Base-by-base conservation (phyloP, 2,113 vertebrate genomes). In the Otocyon megalotis region DNA sequence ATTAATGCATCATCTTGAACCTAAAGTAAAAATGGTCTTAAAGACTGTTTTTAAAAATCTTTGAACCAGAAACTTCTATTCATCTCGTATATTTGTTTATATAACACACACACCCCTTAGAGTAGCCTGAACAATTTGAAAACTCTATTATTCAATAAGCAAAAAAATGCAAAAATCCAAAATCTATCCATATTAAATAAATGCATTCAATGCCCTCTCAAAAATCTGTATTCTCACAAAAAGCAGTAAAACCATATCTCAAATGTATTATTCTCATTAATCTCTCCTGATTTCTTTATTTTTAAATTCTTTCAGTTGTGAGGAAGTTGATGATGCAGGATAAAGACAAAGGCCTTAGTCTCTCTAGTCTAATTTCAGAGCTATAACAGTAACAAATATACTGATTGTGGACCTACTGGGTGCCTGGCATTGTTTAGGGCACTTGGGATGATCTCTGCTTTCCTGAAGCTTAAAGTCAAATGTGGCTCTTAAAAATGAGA, bases 11-110 rank as follows among this genome's bases (percentile, higher is more conserved):
- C 37, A 87, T 74, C 32, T 92, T 83, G 85, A 96, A 89, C 65
- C 1, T 58, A 37, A 90, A 88, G 20, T 89, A 91, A 92, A 95
- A 83, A n/a, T 16, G 19, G 1, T 80, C 17, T 71, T 60, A 24
- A 16, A 72, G 76, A 28, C 17, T 65, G 71, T 85, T 86, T 85
- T 35, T 19, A 80, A 72, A 93, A 84, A 26, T 30, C 35, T 84
- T 83, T 88, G 19, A 95, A 95, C 8, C 16, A 50, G 86, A 81
- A 14, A 26, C 67, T 88, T 93, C 37, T 91, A 60, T 90, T 93
- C 8, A n/a, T 8, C 53, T 65, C 81, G 3, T 94, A 0, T 67
- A 77, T 50, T 72, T 71, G 76, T 77, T n/a, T 48, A 53, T 58
- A 3, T 86, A 43, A 62, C 13, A 83, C 50, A 65, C 8, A 35